Conservation (phyloP, 1,140 invertebrate genomes). For the Tyrophagus putrescentiae region DNA sequence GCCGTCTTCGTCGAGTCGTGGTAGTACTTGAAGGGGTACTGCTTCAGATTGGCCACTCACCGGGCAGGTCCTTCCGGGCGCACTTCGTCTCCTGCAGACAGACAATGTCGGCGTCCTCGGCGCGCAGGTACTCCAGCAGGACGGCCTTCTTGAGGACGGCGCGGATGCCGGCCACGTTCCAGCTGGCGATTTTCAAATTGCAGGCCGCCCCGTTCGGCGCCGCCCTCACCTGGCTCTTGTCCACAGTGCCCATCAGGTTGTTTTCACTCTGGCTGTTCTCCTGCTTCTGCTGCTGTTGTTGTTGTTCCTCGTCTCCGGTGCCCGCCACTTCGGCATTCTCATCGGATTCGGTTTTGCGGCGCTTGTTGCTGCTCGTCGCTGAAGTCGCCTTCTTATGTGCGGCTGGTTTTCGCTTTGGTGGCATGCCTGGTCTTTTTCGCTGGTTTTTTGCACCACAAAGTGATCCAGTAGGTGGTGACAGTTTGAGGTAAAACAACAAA, state of each 20-base stretch:
- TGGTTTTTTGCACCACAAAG: too few relatives aligned
- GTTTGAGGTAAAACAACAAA: too few relatives aligned
- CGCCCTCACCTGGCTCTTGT: neutral
- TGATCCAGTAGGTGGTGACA: too few relatives aligned
- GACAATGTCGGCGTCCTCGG: conserved; percentile 36
- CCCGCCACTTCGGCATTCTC: too few relatives aligned
- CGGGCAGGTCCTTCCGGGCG: conserved; percentile 20
- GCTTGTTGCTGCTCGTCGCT: too few relatives aligned
- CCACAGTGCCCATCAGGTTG: neutral
- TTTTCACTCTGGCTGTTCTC: neutral
- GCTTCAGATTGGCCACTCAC: neutral
- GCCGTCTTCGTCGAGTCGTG: conserved; percentile 56
- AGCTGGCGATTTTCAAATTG: conserved; percentile 33
- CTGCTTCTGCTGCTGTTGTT: too few relatives aligned
- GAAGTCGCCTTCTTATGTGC: too few relatives aligned
- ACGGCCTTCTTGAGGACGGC: conserved; percentile 32
- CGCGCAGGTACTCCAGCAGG: conserved; percentile 30
- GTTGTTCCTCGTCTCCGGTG: too few relatives aligned
- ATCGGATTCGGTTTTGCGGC: too few relatives aligned
- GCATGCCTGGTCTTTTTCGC: too few relatives aligned
- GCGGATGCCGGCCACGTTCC: conserved; percentile 43
- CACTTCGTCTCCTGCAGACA: conserved; percentile 43
- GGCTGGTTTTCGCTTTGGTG: too few relatives aligned
- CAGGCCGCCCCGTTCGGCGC: conserved; percentile 23
- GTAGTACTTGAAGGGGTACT: conserved; percentile 39